Evolutionary conservation across 2,888 invertebrate species (phyloP).

Genomic region (Megaustenia siamemsis): DNA sequence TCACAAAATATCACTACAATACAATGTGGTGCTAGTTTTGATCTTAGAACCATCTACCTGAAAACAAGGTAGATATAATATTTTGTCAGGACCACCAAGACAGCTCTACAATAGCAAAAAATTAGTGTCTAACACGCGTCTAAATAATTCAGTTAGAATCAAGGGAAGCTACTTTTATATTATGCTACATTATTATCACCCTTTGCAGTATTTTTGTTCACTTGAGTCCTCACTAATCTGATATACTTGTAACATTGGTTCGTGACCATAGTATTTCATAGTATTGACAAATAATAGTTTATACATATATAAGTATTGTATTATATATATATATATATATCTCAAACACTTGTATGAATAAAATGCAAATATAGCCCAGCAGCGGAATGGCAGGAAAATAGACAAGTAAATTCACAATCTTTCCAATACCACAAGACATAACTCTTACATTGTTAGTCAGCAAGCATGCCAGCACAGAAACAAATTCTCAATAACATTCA

Average conservation of each 20-base stretch:
- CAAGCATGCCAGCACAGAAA: background rate
- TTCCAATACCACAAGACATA: background rate
- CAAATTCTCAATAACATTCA: background rate
- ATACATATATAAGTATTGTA: background rate
- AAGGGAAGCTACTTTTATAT: constrained; percentile 10
- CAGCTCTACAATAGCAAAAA: too few relatives aligned
- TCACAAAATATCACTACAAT: background rate
- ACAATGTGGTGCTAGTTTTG: background rate
- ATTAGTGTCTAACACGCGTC: too few relatives aligned
- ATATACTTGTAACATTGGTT: background rate
- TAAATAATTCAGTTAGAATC: background rate
- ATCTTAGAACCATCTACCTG: background rate
- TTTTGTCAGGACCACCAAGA: too few relatives aligned
- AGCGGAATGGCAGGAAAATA: constrained; percentile 26
- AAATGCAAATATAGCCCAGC: constrained; percentile 17
- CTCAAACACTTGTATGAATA: constrained; percentile 13
- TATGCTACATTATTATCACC: background rate
- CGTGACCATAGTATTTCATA: background rate
- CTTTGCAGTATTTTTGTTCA: too few relatives aligned
- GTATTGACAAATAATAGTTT: background rate
- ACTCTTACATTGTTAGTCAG: background rate
- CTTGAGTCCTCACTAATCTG: too few relatives aligned
- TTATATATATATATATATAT: background rate
- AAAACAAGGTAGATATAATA: background rate
- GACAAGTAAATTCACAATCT: background rate